Evolutionary conservation across 2,797 vertebrate genomes (phyloP).

Genomic region (Tamandua tetradactyla): DNA sequence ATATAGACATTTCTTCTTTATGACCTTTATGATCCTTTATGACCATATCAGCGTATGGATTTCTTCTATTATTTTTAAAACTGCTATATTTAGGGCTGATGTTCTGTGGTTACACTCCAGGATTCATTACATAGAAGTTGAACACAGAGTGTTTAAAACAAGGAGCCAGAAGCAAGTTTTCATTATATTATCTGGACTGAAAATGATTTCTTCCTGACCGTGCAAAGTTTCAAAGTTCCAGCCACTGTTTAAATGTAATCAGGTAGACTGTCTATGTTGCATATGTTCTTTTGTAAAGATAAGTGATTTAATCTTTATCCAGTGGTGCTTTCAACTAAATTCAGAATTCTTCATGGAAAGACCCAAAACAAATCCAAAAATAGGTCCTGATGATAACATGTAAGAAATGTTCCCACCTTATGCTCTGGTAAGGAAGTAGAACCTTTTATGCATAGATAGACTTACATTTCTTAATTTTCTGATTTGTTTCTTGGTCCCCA

Average conservation of each 20-base stretch:
- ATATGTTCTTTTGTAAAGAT: constrained; percentile 20
- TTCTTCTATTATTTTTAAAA: constrained; percentile 62
- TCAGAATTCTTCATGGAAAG: constrained; percentile 48
- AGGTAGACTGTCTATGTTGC: neutral
- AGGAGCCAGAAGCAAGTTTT: constrained; percentile 49
- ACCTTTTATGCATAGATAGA: neutral
- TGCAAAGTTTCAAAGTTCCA: constrained; percentile 46
- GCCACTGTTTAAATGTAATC: neutral
- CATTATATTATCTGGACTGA: constrained; percentile 33
- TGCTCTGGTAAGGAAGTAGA: constrained; percentile 26
- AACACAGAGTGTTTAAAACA: constrained; percentile 51
- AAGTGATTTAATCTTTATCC: constrained; percentile 32
- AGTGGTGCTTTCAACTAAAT: constrained; percentile 13
- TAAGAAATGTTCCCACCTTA: neutral
- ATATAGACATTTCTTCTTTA: constrained; percentile 35
- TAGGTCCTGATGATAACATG: neutral
- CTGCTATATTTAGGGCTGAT: constrained; percentile 31
- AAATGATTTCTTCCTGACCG: constrained; percentile 56
- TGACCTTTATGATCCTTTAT: too few species aligned
- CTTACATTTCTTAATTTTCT: constrained; percentile 28
- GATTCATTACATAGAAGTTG: constrained; percentile 49
- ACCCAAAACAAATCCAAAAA: constrained; percentile 29
- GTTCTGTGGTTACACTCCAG: constrained; percentile 26
- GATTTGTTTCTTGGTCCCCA: constrained; percentile 10
- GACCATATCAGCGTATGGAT: constrained; percentile 37